phyloP scores from a whole-genome alignment of 2,888 invertebrate genomes.

The Drosophila stalkeri region DNA sequence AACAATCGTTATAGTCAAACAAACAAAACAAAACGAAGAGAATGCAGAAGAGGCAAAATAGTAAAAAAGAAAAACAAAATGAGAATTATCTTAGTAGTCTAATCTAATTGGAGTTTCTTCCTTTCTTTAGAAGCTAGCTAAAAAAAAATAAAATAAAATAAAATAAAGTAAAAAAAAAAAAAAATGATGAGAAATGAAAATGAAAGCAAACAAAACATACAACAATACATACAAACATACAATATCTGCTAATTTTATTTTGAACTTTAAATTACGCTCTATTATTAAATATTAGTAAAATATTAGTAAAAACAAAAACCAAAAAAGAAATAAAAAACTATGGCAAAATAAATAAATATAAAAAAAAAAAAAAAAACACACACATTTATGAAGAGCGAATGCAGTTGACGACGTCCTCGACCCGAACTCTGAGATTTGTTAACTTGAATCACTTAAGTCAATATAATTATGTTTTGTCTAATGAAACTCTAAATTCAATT shows the following conservation, averaged over 20 bases:
- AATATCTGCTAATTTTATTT: constrained; percentile 76
- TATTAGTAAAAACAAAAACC: constrained; percentile 58
- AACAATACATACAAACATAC: constrained; percentile 64
- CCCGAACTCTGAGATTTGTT: background rate
- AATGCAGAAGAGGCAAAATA: constrained; percentile 11
- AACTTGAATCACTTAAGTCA: too few species aligned
- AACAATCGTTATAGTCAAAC: constrained; percentile 71
- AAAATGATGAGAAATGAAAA: constrained; percentile 42
- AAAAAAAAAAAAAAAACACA: constrained; percentile 17
- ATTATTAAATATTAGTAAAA: constrained; percentile 76
- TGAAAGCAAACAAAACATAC: constrained; percentile 50
- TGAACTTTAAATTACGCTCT: constrained; percentile 76
- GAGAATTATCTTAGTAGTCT: constrained; percentile 75
- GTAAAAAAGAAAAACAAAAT: constrained; percentile 32
- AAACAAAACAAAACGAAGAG: constrained; percentile 33
- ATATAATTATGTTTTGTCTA: background rate
- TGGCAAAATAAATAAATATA: constrained; percentile 38
- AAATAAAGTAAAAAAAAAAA: constrained; percentile 41
- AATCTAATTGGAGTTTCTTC: constrained; percentile 80
- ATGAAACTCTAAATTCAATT: too few species aligned
- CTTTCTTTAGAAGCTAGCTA: constrained; percentile 78
- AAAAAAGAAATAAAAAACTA: constrained; percentile 26
- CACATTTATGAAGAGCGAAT: constrained; percentile 21
- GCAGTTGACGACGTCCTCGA: constrained; percentile 33
- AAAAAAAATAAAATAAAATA: constrained; percentile 31